Conservation (phyloP, 2,888 invertebrate species). For the Baccha elongata region DNA sequence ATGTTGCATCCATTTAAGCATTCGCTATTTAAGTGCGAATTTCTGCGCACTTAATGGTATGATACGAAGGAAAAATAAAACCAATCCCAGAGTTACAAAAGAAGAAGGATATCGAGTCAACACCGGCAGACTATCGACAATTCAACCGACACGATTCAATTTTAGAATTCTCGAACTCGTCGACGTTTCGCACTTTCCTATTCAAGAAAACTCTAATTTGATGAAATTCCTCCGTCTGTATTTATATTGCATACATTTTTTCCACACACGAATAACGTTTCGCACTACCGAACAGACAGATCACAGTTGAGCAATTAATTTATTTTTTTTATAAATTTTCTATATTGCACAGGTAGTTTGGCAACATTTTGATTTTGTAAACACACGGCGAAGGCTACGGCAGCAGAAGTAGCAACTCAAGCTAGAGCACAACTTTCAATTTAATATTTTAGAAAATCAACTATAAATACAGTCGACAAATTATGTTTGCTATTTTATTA, state of each 20-base stretch:
- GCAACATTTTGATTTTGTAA: slow-evolving; percentile 61
- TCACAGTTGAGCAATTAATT: slow-evolving; percentile 30
- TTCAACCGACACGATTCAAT: slow-evolving; percentile 29
- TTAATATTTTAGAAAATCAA: neutral
- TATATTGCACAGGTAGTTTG: slow-evolving; percentile 44
- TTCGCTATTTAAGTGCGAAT: slow-evolving; percentile 81
- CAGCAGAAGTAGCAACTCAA: slow-evolving; percentile 35
- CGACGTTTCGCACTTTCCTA: slow-evolving; percentile 8
- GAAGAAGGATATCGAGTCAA: slow-evolving; percentile 3
- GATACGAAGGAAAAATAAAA: slow-evolving; percentile 44
- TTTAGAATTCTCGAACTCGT: neutral
- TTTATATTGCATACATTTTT: slow-evolving; percentile 50
- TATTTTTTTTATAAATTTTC: slow-evolving; percentile 30
- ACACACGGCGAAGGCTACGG: slow-evolving; percentile 35
- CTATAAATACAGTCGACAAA: slow-evolving; percentile 7
- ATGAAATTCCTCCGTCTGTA: slow-evolving; percentile 49
- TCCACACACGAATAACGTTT: slow-evolving; percentile 31
- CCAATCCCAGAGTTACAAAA: slow-evolving; percentile 10
- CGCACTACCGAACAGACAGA: slow-evolving; percentile 3
- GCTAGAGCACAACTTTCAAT: slow-evolving; percentile 30
- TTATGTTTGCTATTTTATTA: slow-evolving; percentile 9
- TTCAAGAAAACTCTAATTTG: slow-evolving; percentile 24
- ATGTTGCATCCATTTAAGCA: slow-evolving; percentile 97
- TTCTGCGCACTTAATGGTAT: slow-evolving; percentile 69
- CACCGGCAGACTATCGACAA: slow-evolving; percentile 7